Evolutionary conservation across 2,113 vertebrate genomes (phyloP).

Genomic region (Pseudorasbora parva): DNA sequence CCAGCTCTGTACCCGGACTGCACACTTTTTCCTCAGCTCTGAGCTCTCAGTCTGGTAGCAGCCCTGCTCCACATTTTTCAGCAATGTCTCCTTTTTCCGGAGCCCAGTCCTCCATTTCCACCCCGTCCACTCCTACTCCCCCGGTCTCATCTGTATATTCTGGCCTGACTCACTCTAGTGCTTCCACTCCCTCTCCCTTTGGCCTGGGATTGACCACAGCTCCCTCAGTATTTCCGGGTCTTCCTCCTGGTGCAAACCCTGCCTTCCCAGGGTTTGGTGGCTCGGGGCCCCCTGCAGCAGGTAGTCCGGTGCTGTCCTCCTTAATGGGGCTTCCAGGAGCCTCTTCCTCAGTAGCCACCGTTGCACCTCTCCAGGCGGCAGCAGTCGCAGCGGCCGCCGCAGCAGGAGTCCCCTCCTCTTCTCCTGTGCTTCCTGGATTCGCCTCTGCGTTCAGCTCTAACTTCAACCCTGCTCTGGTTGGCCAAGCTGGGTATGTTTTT

Average conservation of each 20-base stretch:
- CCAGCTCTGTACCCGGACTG: constrained; percentile 70
- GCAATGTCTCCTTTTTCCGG: constrained; percentile 85
- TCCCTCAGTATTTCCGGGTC: constrained; percentile 83
- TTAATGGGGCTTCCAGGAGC: constrained; percentile 90
- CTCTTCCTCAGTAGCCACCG: constrained; percentile 84
- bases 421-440: constrained; percentile 91
- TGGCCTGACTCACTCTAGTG: constrained; percentile 76
- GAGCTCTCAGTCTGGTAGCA: constrained; percentile 52
- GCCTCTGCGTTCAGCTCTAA: constrained; percentile 96
- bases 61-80: constrained; percentile 75
- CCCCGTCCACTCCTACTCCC: constrained; percentile 66
- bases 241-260: constrained; percentile 79
- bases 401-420: constrained; percentile 78
- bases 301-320: constrained; percentile 87
- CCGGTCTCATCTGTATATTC: constrained; percentile 76
- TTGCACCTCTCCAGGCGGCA: constrained; percentile 83
- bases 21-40: constrained; percentile 72
- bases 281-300: constrained; percentile 82
- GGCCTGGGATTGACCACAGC: constrained; percentile 85
- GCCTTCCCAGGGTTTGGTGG: constrained; percentile 88
- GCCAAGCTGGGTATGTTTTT: constrained; percentile 82
- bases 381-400: constrained; percentile 76
- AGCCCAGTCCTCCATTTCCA: constrained; percentile 72
- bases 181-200: constrained; percentile 78
- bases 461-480: constrained; percentile 90